Evolutionary conservation across 2,113 vertebrate genomes (phyloP).

Genomic region (Gadus macrocephalus): DNA sequence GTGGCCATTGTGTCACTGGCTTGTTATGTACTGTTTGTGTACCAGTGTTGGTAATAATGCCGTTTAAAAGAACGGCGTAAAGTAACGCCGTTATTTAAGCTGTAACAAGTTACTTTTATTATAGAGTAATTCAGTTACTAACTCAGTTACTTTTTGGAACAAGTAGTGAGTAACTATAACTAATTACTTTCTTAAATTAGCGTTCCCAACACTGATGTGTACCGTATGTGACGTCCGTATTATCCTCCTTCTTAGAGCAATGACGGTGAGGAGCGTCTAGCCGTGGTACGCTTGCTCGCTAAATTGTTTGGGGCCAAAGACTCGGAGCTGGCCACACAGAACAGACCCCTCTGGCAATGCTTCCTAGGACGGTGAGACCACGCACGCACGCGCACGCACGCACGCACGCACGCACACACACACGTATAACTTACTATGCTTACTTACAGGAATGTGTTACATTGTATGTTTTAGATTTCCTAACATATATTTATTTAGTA

Average conservation of each 20-base stretch:
- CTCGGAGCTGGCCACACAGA: constrained; percentile 95
- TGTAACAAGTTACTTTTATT: too few relatives aligned
- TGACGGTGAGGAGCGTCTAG: constrained; percentile 94
- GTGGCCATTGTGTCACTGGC: neutral
- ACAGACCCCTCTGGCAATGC: constrained; percentile 97
- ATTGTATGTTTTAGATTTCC: too few relatives aligned
- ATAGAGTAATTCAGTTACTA: too few relatives aligned
- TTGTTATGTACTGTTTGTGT: neutral
- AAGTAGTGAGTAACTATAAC: too few relatives aligned
- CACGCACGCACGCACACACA: neutral
- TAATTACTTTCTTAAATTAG: too few relatives aligned
- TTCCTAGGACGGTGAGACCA: constrained; percentile 90
- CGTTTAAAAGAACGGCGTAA: too few relatives aligned
- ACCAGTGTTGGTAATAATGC: too few relatives aligned
- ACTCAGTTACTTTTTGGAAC: too few relatives aligned
- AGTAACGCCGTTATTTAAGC: too few relatives aligned
- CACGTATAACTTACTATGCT: too few relatives aligned
- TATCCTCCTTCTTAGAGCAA: constrained; percentile 79
- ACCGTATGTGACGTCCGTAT: constrained; percentile 3
- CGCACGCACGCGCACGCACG: neutral
- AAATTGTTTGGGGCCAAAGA: constrained; percentile 98
- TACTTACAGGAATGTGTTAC: too few relatives aligned
- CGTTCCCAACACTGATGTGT: neutral
- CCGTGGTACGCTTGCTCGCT: constrained; percentile 92
- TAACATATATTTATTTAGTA: too few relatives aligned